Evolutionary conservation across 2,888 invertebrate genomes (phyloP).

Genomic region (Dastarcus helophoroides): DNA sequence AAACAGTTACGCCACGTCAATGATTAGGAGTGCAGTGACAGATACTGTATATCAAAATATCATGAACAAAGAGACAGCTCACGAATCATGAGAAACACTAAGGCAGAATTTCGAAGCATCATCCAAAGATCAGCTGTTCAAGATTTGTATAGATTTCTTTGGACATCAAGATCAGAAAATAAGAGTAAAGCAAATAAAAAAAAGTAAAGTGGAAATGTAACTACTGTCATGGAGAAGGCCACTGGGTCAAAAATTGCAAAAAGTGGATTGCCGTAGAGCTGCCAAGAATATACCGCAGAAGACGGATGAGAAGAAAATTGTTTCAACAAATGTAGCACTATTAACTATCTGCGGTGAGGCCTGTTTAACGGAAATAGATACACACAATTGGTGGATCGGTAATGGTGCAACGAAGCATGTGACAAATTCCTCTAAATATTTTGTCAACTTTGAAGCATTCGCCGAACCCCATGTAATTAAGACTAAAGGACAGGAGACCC

Average conservation of each 20-base stretch:
- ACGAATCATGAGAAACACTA: constrained; percentile 9
- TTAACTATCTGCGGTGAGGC: too few relatives aligned
- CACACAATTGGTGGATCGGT: too few relatives aligned
- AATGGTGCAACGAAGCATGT: too few relatives aligned
- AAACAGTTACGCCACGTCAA: constrained; percentile 1
- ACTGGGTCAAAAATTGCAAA: too few relatives aligned
- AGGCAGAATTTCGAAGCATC: constrained; percentile 22
- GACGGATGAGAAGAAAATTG: too few relatives aligned
- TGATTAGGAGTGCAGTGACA: background rate
- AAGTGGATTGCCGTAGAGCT: too few relatives aligned
- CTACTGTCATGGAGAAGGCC: too few relatives aligned
- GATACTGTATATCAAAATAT: background rate
- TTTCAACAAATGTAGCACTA: too few relatives aligned
- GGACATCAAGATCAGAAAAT: too few relatives aligned
- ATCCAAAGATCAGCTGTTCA: constrained; percentile 26
- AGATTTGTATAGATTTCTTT: constrained; percentile 18
- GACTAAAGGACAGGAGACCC: background rate
- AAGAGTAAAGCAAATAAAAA: background rate
- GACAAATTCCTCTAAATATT: constrained; percentile 6
- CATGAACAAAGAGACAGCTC: constrained; percentile 1
- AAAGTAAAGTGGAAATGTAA: background rate
- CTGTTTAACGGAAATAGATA: too few relatives aligned
- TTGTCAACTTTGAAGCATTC: background rate
- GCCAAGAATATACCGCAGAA: too few relatives aligned
- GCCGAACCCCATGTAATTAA: background rate